These are phyloP conservation scores for Physocephala rufipes DNA, from an alignment of 2,888 invertebrate species.

Conservation along the genomic window DNA sequence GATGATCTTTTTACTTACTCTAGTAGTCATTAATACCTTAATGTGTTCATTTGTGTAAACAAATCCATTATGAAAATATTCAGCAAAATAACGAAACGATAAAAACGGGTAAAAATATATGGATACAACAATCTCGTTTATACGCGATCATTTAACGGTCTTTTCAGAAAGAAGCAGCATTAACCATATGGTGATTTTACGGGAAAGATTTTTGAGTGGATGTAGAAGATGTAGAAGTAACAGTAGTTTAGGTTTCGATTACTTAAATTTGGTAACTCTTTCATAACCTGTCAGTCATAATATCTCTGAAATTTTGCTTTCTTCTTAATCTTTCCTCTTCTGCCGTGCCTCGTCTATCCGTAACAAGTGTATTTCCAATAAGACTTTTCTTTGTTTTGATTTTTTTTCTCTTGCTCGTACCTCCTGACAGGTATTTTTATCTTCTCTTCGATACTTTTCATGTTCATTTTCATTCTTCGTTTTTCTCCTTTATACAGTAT, in stretches of 20 bases:
- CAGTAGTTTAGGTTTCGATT: too few species aligned
- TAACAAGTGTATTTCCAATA: background rate
- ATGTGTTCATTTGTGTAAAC: conserved; percentile 6
- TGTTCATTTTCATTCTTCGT: background rate
- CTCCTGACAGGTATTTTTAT: conserved; percentile 33
- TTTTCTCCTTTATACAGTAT: conserved; percentile 3
- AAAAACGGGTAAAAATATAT: background rate
- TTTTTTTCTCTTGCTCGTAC: conserved; percentile 9
- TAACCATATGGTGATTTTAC: background rate
- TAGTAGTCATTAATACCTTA: background rate
- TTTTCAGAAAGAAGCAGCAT: background rate
- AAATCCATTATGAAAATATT: background rate
- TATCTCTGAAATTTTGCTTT: too few species aligned
- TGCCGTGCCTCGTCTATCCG: too few species aligned
- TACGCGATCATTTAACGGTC: background rate
- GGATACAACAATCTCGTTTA: too few species aligned
- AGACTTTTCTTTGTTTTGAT: conserved; percentile 5
- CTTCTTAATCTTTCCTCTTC: too few species aligned
- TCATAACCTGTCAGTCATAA: too few species aligned
- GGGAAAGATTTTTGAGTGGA: too few species aligned
- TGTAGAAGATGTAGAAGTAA: too few species aligned
- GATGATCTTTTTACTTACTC: conserved; percentile 17
- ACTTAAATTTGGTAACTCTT: too few species aligned
- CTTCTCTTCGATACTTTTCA: conserved; percentile 36
- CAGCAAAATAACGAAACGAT: background rate